Evolutionary conservation across 2,888 invertebrate species (phyloP), one percentile per base, ranked within the genome.

Genomic region (Rhodophaea formosa): DNA sequence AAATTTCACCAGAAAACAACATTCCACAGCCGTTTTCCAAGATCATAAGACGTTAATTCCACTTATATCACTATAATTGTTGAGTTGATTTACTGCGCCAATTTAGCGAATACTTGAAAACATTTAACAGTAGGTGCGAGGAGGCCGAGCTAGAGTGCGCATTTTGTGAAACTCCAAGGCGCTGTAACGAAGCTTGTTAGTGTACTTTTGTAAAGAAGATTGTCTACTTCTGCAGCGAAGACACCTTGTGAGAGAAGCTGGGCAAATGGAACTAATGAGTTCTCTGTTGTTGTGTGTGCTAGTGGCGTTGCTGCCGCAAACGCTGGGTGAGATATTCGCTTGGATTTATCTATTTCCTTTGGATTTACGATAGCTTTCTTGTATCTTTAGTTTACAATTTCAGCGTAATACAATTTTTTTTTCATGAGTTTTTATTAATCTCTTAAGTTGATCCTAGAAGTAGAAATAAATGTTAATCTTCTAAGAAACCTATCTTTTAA

Each of bases 161-260:
- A 71, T 82, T 84, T 80, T 76, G 79, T 81, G 79, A 82, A 82
- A 81, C 77, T 83, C 73, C 67, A 58, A 60, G 60, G 71, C 72
- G 67, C 74, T 67, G 71, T 86, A 88, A 88, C 88, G 88, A 87
- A 88, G 85, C 88, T 88, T 86, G 88, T 89, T 89, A 88, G 83
- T 71, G 77, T 77, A 78, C 80, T 82, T 83, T 80, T 83, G 79
- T 82, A 80, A 65, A 84, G 86, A 75, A 82, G 80, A 84, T 84
- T 85, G 86, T 84, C 84, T 77, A 73, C 56, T 49, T 29, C 70
- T 71, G 72, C 73, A 75, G 71, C 64, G 74, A 71, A 79, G 85
- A 84, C 84, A 85, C 82, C 84, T 84, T 63, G 67, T 57, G 71
- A 75, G 75, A 68, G 73, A 23, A 73, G 64, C 66, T 65, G 74